Evolutionary conservation across 1,140 invertebrate genomes (phyloP), one percentile per base, ranked within the genome.

Genomic region (Camponotus floridanus): DNA sequence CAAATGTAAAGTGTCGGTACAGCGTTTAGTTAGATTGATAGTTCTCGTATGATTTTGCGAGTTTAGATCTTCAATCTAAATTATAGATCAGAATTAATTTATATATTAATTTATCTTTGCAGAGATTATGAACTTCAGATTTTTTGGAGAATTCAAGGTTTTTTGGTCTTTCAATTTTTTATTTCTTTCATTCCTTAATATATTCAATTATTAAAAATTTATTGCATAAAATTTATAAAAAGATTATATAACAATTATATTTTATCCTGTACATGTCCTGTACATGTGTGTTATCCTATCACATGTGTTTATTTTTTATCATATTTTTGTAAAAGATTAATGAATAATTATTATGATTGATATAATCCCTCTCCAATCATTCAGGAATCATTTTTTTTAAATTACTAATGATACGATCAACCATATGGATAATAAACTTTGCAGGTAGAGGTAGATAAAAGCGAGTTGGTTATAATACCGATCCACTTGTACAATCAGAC

Each of bases 401-500:
- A 33, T 86, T 13, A 65, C 68, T 55, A 45, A 7, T 61, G 26
- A 21, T 5, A 48, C 21, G 31, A 74, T 76, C 55, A 65, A 39
- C 62, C 36, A 68, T 59, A 15, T 57, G 13, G 18, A 67, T 57
- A 68, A 70, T 5, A 26, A 48, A 33, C 7, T 39, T 71, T 33
- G 21, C 33, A 18, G 13, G 42, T 39, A 39, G 0, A 9, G 36
- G 15, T 11, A 15, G 8, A 26, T 11, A 55, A 33, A 57, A 74
- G n/a, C 33, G n/a, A 83, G 31, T 55, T 45, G 39, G 18, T 21
- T 55, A 21, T 21, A 62, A 55, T n/a, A 48, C 39, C 26, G 39
- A 83, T 83, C n/a, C n/a, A 83, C 55, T 83, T 83, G 42, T 31
- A 33, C 33, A 48, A 21, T 42, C 65, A 65, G 57, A 70, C 86